Evolutionary conservation across 2,888 invertebrate species (phyloP).

Genomic region (Caenorhabditis imperialis): DNA sequence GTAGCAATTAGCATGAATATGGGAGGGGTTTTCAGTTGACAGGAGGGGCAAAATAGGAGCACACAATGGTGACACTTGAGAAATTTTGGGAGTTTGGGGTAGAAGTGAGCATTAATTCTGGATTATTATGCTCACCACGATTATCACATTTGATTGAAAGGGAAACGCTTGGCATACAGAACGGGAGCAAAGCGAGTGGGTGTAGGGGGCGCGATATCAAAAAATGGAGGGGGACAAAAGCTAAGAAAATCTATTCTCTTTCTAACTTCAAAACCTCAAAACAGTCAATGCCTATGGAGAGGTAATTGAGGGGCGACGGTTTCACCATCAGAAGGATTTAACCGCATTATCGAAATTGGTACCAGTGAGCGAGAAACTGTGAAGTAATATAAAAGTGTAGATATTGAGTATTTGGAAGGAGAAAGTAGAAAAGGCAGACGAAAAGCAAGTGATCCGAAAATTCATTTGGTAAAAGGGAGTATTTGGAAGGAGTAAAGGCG

Average conservation of each 20-base stretch:
- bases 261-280: slow-evolving; percentile 34
- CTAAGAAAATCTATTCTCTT: slow-evolving; percentile 48
- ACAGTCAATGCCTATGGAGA: slow-evolving; percentile 45
- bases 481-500: slow-evolving; percentile 9
- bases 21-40: slow-evolving; percentile 8
- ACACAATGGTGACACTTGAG: neutral
- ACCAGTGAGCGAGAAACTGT: slow-evolving; percentile 53
- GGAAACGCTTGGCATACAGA: slow-evolving; percentile 11
- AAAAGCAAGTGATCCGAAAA: slow-evolving; percentile 29
- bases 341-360: slow-evolving; percentile 25
- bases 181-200: neutral
- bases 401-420: slow-evolving; percentile 5
- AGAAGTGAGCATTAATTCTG: slow-evolving; percentile 12
- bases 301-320: slow-evolving; percentile 17
- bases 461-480: slow-evolving; percentile 28
- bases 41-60: slow-evolving; percentile 5
- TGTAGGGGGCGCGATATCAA: neutral
- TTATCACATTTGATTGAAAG: slow-evolving; percentile 47
- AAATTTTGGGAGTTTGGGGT: slow-evolving; percentile 18
- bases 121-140: slow-evolving; percentile 24
- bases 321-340: slow-evolving; percentile 14
- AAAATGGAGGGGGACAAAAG: slow-evolving; percentile 3
- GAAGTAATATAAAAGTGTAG: slow-evolving; percentile 2
- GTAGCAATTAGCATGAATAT: too few species aligned
- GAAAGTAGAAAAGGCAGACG: slow-evolving; percentile 15